Evolutionary conservation across 2,797 vertebrate genomes (phyloP).

Genomic region (Epinephelus coioides): DNA sequence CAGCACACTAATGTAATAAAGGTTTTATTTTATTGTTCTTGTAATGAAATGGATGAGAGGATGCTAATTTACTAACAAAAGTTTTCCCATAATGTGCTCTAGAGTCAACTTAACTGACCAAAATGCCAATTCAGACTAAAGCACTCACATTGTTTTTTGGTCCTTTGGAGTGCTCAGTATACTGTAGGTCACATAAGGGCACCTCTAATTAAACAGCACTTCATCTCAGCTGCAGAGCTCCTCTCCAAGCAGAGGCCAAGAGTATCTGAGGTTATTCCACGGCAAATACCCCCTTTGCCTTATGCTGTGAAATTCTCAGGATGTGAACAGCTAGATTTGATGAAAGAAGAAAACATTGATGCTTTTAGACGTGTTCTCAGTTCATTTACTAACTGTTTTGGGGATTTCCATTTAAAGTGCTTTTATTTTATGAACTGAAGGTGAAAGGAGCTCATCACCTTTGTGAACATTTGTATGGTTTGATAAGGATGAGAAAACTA

Average conservation of each 20-base stretch:
- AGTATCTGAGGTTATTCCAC: conserved; percentile 22
- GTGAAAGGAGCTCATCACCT: conserved; percentile 5
- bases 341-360: background rate
- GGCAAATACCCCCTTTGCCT: conserved; percentile 51
- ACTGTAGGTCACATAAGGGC: conserved; percentile 18
- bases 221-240: conserved; percentile 47
- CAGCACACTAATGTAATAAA: conserved; percentile 55
- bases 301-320: conserved; percentile 68
- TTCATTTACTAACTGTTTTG: background rate
- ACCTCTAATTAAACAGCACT: conserved; percentile 38
- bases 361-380: conserved; percentile 33
- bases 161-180: conserved; percentile 1
- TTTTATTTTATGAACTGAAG: conserved; percentile 56
- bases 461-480: conserved; percentile 59
- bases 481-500: conserved; percentile 25
- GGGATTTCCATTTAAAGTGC: conserved; percentile 52
- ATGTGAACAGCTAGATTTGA: conserved; percentile 44
- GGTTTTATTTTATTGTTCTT: conserved; percentile 46
- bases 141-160: conserved; percentile 19
- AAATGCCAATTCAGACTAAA: conserved; percentile 10
- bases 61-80: conserved; percentile 30
- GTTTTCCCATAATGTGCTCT: conserved; percentile 49
- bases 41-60: conserved; percentile 28
- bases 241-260: conserved; percentile 30
- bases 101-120: conserved; percentile 40